Evolutionary conservation across 2,888 invertebrate genomes (phyloP).

Genomic region (Temnothorax ravouxi): DNA sequence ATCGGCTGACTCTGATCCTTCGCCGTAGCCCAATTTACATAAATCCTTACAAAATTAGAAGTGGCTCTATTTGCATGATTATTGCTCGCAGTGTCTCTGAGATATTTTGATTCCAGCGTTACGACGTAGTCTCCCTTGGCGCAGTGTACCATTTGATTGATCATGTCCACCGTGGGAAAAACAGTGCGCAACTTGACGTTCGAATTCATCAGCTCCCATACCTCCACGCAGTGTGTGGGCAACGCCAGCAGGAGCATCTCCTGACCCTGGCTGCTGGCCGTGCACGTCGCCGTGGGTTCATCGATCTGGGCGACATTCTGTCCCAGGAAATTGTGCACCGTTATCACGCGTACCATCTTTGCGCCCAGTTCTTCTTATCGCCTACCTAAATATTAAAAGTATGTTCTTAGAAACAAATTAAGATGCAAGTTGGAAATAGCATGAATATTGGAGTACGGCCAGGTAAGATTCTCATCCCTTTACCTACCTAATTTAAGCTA

Average conservation of each 20-base stretch:
- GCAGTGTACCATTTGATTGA: slow-evolving; percentile 90
- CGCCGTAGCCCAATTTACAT: slow-evolving; percentile 91
- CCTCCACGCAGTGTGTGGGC: slow-evolving; percentile 89
- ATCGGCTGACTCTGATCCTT: slow-evolving; percentile 87
- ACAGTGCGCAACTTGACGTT: slow-evolving; percentile 87
- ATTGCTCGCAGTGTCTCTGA: slow-evolving; percentile 78
- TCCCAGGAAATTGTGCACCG: slow-evolving; percentile 90
- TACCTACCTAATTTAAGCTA: slow-evolving; percentile 3
- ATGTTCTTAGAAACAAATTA: too few relatives aligned
- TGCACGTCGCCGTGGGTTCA: slow-evolving; percentile 90
- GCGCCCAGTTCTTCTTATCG: slow-evolving; percentile 1
- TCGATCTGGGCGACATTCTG: slow-evolving; percentile 90
- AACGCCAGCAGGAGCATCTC: slow-evolving; percentile 89
- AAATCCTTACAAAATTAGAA: slow-evolving; percentile 90
- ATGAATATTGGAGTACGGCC: neutral
- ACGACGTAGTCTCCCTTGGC: slow-evolving; percentile 91
- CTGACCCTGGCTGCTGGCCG: slow-evolving; percentile 86
- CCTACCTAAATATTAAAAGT: neutral
- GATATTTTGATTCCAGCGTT: slow-evolving; percentile 89
- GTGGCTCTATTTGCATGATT: slow-evolving; percentile 64
- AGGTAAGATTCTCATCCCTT: neutral
- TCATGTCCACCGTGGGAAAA: slow-evolving; percentile 92
- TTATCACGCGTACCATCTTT: slow-evolving; percentile 90
- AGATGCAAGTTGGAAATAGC: neutral
- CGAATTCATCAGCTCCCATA: slow-evolving; percentile 87